These are phyloP conservation scores for Proctacanthus coquilletti DNA, from an alignment of 1,140 invertebrate genomes.

Conservation along the genomic window DNA sequence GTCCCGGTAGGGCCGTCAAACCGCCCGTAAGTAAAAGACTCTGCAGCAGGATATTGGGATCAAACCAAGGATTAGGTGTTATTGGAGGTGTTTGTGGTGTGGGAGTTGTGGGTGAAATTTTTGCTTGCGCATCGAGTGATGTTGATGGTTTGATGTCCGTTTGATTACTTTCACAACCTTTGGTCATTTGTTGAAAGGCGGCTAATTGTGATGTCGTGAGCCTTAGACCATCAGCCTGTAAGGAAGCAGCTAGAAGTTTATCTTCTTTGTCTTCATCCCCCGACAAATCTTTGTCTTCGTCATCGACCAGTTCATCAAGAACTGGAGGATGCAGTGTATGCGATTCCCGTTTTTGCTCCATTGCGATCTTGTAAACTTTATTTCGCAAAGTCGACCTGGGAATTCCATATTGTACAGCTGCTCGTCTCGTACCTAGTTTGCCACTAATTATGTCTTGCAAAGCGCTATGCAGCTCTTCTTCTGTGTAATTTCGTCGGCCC, in stretches of 20 bases:
- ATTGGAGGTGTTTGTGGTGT: constrained; percentile 13
- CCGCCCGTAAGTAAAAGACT: constrained; percentile 18
- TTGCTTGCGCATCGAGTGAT: constrained; percentile 7
- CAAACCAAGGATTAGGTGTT: constrained; percentile 11
- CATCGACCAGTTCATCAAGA: constrained; percentile 19
- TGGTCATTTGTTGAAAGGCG: neutral
- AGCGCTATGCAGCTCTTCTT: constrained; percentile 79
- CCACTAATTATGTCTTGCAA: constrained; percentile 84
- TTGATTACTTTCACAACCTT: neutral
- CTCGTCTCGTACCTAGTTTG: constrained; percentile 77
- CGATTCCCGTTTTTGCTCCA: constrained; percentile 47
- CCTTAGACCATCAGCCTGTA: neutral
- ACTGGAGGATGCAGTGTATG: constrained; percentile 30
- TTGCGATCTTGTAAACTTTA: constrained; percentile 79
- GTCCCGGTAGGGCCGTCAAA: constrained; percentile 10
- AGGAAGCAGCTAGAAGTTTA: neutral
- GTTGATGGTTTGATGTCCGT: constrained; percentile 19
- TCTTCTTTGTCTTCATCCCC: constrained; percentile 38
- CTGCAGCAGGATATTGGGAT: constrained; percentile 29
- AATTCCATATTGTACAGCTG: constrained; percentile 88
- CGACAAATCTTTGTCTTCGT: constrained; percentile 40
- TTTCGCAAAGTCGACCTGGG: constrained; percentile 87
- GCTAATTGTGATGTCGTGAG: neutral
- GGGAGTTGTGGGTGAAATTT: constrained; percentile 22
- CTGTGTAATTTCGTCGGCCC: constrained; percentile 65